These are phyloP conservation scores for Pseudococcus longispinus DNA, from an alignment of 2,888 invertebrate genomes.

Conservation along the genomic window DNA sequence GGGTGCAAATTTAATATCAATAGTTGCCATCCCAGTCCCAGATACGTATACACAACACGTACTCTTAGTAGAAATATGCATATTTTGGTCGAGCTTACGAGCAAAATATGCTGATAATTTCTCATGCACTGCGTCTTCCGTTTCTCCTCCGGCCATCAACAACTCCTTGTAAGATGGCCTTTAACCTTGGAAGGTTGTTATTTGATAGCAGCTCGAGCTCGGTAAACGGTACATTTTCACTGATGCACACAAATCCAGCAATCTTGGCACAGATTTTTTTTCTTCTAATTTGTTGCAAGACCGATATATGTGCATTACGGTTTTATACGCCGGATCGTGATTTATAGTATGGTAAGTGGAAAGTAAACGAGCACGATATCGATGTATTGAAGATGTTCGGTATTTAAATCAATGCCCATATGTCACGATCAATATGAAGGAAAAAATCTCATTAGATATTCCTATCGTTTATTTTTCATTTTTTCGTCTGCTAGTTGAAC, in stretches of 20 bases:
- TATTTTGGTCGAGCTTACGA: neutral
- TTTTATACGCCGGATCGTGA: neutral
- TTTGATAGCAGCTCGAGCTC: neutral
- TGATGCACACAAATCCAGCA: neutral
- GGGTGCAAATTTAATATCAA: neutral
- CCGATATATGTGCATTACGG: neutral
- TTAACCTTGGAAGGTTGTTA: slow-evolving; percentile 7
- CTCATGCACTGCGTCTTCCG: neutral
- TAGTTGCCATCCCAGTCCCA: neutral
- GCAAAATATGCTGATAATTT: neutral
- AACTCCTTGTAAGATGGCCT: neutral
- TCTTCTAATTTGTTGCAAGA: neutral
- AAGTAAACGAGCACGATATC: neutral
- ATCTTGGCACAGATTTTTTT: neutral
- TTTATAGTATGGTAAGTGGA: neutral
- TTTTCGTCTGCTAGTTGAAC: neutral
- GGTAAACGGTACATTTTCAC: neutral
- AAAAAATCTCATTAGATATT: neutral
- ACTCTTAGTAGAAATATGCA: neutral
- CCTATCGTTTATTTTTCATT: neutral
- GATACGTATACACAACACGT: neutral
- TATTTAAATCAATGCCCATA: neutral
- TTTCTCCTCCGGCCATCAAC: neutral
- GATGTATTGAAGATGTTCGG: neutral
- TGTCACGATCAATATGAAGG: neutral